Evolutionary conservation across 2,888 invertebrate species (phyloP), one percentile per base, ranked within the genome.

Genomic region (Neoitamus cyanurus): DNA sequence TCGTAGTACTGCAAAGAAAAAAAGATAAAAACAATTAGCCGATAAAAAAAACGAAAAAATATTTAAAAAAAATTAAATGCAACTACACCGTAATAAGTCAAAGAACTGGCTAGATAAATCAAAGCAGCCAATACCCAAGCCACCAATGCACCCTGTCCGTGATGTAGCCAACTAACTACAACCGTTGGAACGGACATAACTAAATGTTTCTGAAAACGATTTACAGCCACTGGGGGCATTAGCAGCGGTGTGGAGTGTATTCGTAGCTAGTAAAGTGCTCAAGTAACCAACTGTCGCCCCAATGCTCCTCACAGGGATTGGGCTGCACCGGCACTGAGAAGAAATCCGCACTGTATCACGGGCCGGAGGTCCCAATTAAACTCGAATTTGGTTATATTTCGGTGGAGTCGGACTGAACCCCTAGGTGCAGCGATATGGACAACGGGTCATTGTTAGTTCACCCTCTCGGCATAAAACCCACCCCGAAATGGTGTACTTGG

Each of bases 1-100:
- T 98, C 98, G 92, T 97, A 97, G 93, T 97, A 97, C 97, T 97
- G 94, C 90, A 92, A 88, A 90, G 88, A 88, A 86, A 85, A 86
- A 86, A 46, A 3, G n/a, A 13, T 42, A 42, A 68, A 70, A 85
- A 85, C 58, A 84, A 72, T 77, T 86, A 75, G 75, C 48, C 83
- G 72, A 36, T 25, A 85, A 68, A 84, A 75, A 84, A 11, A 20
- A 20, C 5, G 2, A 58, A 58, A 31, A 31, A n/a, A n/a, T n/a
- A 31, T 3, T 15, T 42, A n/a, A 13, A 42, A n/a, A n/a, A n/a
- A n/a, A n/a, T n/a, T n/a, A n/a, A n/a, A n/a, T n/a, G n/a, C n/a
- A n/a, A n/a, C n/a, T n/a, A n/a, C n/a, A n/a, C n/a, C n/a, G n/a
- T n/a, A n/a, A n/a, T n/a, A n/a, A n/a, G n/a, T n/a, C n/a, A n/a